Evolutionary conservation across 2,113 vertebrate genomes (phyloP), one percentile per base, ranked within the genome.

Genomic region (Elanus axillaris): DNA sequence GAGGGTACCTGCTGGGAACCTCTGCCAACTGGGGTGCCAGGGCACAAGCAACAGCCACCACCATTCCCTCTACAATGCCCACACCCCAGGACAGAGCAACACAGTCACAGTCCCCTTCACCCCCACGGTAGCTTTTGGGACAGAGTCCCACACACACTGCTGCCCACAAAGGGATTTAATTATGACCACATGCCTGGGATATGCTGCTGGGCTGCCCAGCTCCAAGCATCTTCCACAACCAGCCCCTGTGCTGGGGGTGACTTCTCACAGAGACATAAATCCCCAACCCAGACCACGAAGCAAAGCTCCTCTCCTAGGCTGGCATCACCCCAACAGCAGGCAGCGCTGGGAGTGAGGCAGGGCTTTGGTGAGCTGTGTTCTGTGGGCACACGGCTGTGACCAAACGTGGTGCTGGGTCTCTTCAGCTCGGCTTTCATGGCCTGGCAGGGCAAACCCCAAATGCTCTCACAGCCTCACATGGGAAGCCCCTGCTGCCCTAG

Each of bases 91-190:
- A 78, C 2, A 1, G 43, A 78, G 45, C 40, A 83, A 66, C 3
- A 6, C 25, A 36, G n/a, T n/a, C 47, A 36, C 7, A 21, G 52
- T 5, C 7, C 29, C 21, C 56, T 63, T 19, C 14, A 2, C 22
- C 40, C 56, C 74, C 13, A 31, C 3, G 6, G 32, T 64, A 77
- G 62, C 85, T 85, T 91, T 55, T 78, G 45, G 84, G 40, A 79
- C 31, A 91, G 32, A 75, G 10, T 19, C 72, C 20, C 3, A 13
- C 69, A 34, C 34, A 76, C 75, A 59, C 67, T 76, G 88, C 87
- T 86, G 40, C 68, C 77, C 34, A 27, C 71, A 72, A 83, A 95
- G 68, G 79, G 80, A 89, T 95, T 86, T 97, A 95, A 96, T 90
- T 45, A 90, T 8, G 60, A 93, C 56, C 88, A 68, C 22, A 12